Conservation (phyloP, 2,797 vertebrate genomes). For the Megalops cyprinoides region DNA sequence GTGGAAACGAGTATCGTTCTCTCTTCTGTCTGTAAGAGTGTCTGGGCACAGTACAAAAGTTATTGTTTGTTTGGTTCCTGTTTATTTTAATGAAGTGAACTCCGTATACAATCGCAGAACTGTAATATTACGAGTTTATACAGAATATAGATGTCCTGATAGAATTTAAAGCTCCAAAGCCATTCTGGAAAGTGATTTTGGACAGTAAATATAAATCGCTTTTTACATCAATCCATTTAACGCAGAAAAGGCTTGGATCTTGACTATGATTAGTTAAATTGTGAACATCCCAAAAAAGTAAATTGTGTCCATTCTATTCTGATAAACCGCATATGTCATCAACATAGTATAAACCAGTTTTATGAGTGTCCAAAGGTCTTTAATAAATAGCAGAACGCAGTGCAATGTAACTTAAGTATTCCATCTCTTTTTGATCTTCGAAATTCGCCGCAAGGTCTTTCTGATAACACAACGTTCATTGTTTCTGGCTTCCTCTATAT, state of each 20-base stretch:
- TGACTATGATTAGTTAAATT: no score
- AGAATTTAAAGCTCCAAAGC: background rate
- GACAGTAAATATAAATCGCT: background rate
- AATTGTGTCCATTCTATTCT: no score
- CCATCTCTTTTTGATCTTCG: background rate
- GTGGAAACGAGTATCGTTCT: background rate
- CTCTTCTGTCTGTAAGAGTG: background rate
- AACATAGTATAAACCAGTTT: no score
- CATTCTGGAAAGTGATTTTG: background rate
- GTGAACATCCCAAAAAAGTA: no score
- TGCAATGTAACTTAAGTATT: background rate
- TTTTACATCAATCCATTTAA: no score
- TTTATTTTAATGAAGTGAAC: no score
- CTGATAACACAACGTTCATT: background rate
- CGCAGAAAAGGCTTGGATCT: no score
- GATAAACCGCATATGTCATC: background rate
- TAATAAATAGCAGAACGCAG: background rate
- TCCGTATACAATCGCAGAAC: no score
- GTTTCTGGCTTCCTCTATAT: background rate
- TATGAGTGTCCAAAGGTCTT: no score
- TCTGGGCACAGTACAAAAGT: background rate
- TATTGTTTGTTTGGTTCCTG: background rate
- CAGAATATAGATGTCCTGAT: background rate
- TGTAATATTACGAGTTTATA: background rate
- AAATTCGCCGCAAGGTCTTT: background rate